Conservation (phyloP, 2,113 vertebrate species). For the Phoxinus phoxinus region DNA sequence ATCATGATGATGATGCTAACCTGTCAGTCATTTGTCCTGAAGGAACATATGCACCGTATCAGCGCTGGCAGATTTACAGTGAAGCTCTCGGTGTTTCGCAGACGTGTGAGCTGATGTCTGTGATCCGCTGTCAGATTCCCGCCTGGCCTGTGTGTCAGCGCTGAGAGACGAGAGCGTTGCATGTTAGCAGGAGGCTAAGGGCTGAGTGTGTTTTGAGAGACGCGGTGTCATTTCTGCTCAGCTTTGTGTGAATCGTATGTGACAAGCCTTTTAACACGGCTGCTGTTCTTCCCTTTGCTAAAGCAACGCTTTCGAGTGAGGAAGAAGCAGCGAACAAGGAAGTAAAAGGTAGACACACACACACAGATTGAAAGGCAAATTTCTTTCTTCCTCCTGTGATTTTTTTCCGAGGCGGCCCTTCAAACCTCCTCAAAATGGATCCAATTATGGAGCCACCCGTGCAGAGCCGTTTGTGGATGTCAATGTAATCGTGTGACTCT, state of each 20-base stretch:
- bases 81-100: neutral
- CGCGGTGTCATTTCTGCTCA: conserved; percentile 63
- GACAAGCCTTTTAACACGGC: conserved; percentile 65
- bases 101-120: conserved; percentile 1
- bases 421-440: conserved; percentile 72
- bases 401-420: conserved; percentile 66
- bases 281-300: conserved; percentile 57
- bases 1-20: neutral
- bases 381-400: conserved; percentile 54
- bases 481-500: conserved; percentile 75
- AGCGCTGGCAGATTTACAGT: neutral
- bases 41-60: neutral
- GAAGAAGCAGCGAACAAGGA: neutral
- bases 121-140: conserved; percentile 18
- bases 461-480: conserved; percentile 66
- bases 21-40: neutral
- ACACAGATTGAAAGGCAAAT: conserved; percentile 35
- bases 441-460: conserved; percentile 70
- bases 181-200: conserved; percentile 33
- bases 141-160: neutral
- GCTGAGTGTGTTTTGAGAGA: conserved; percentile 52
- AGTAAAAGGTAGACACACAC: conserved; percentile 21
- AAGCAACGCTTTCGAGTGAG: neutral
- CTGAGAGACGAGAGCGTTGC: neutral
- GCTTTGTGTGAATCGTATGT: conserved; percentile 61